A percentile compares a stretch with the other conserved stretches of the same genome.
phyloP scores from a whole-genome alignment of 2,113 vertebrate genomes.

The Nyctibius bracteatus region DNA sequence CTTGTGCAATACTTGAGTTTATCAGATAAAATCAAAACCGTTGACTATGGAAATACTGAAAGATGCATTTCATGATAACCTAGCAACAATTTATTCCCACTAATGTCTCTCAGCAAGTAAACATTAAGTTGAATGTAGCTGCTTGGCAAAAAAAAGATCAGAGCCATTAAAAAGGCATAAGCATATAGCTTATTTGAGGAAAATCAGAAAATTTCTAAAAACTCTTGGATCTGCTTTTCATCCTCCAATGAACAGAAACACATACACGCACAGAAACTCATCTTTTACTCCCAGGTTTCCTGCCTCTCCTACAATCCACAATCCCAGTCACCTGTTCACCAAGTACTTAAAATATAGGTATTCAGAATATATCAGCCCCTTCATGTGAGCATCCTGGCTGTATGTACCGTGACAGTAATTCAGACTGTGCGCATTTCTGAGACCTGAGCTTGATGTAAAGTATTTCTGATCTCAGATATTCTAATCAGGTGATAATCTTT shows the following conservation, averaged over 20 bases:
- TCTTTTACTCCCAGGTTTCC: neutral
- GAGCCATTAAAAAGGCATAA: slow-evolving; percentile 28
- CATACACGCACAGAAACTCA: neutral
- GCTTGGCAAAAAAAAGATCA: neutral
- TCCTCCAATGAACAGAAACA: neutral
- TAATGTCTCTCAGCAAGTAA: slow-evolving; percentile 34
- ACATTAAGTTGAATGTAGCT: neutral
- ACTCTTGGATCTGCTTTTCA: neutral
- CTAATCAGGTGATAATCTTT: neutral
- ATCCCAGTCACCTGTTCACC: neutral
- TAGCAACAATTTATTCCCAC: slow-evolving; percentile 42
- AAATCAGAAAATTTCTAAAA: neutral
- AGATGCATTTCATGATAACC: slow-evolving; percentile 24
- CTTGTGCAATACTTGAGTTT: neutral
- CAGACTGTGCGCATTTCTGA: neutral
- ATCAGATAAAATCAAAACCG: neutral
- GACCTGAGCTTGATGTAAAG: neutral
- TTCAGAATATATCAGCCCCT: neutral
- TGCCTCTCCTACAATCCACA: neutral
- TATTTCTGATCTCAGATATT: neutral
- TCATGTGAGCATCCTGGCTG: neutral
- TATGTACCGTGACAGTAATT: neutral
- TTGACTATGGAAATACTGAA: neutral
- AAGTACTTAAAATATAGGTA: neutral
- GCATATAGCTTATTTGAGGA: neutral